Percentiles rank a stretch among this genome's conserved stretches.
Conservation (phyloP, 1,140 invertebrate genomes). For the Neodiprion virginianus region DNA sequence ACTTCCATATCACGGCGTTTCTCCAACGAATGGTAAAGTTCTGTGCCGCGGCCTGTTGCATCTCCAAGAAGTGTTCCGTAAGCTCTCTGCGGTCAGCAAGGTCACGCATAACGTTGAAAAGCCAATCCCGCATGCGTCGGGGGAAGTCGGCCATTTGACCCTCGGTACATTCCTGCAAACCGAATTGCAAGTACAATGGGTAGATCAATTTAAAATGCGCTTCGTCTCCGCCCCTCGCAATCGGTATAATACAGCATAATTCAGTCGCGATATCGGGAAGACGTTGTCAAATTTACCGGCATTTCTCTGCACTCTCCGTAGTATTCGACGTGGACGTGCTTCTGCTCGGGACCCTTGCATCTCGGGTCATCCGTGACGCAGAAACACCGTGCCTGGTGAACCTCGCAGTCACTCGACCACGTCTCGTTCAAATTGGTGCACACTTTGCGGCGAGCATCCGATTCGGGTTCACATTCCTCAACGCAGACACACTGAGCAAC, state of each 20-base stretch:
- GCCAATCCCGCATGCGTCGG: slow-evolving; percentile 93
- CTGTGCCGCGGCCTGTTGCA: slow-evolving; percentile 88
- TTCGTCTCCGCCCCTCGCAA: background rate
- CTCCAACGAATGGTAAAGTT: slow-evolving; percentile 85
- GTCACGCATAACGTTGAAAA: slow-evolving; percentile 96
- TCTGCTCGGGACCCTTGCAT: slow-evolving; percentile 77
- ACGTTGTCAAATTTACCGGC: slow-evolving; percentile 62
- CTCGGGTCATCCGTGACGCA: slow-evolving; percentile 79
- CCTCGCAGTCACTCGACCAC: slow-evolving; percentile 90
- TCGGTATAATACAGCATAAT: slow-evolving; percentile 12
- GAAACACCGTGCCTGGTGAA: slow-evolving; percentile 88
- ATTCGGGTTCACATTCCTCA: slow-evolving; percentile 79
- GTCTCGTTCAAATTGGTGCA: slow-evolving; percentile 95
- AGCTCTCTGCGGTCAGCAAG: slow-evolving; percentile 89
- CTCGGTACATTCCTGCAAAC: slow-evolving; percentile 72
- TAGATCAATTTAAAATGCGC: background rate
- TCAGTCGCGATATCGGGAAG: background rate
- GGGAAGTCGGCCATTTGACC: slow-evolving; percentile 92
- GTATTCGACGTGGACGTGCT: slow-evolving; percentile 93
- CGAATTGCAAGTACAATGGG: background rate
- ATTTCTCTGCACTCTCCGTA: slow-evolving; percentile 85
- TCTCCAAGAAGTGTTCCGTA: slow-evolving; percentile 80
- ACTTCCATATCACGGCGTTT: slow-evolving; percentile 95
- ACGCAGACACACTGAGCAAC: slow-evolving; percentile 88
- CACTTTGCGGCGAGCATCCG: slow-evolving; percentile 81